Conservation (phyloP, 2,113 vertebrate species). For the Ochotona curzoniae region DNA sequence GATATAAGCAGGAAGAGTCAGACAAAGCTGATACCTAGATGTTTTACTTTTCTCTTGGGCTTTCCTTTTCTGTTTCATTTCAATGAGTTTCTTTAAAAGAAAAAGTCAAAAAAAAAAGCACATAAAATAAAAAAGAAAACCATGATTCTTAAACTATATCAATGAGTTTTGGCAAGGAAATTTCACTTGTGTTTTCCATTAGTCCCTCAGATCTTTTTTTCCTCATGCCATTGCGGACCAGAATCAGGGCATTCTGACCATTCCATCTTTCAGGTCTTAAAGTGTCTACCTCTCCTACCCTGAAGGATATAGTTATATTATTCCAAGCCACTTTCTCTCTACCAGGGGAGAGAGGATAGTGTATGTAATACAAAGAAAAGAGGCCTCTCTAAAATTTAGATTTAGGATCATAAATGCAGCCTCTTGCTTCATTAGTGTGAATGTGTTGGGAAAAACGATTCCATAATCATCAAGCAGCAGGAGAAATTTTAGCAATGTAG, state of each 20-base stretch:
- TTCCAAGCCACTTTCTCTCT: not conserved
- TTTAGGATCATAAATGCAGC: constrained; percentile 76
- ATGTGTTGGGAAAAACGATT: constrained; percentile 84
- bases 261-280: constrained; percentile 34
- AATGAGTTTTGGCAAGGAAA: not conserved
- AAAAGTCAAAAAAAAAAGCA: not conserved
- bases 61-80: not conserved
- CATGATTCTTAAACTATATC: constrained; percentile 1
- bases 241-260: not conserved
- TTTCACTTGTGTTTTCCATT: not conserved
- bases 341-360: not conserved
- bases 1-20: constrained; percentile 17
- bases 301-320: not conserved
- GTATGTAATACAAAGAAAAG: constrained; percentile 79
- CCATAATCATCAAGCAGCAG: constrained; percentile 79
- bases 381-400: constrained; percentile 88
- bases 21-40: constrained; percentile 37
- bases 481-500: constrained; percentile 87
- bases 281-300: not conserved
- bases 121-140: constrained; percentile 1
- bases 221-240: constrained; percentile 26
- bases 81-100: not conserved
- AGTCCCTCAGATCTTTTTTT: not conserved
- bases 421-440: constrained; percentile 92
- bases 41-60: not conserved